Conservation (phyloP, 1,140 invertebrate species). For the Paraescarpia echinospica region DNA sequence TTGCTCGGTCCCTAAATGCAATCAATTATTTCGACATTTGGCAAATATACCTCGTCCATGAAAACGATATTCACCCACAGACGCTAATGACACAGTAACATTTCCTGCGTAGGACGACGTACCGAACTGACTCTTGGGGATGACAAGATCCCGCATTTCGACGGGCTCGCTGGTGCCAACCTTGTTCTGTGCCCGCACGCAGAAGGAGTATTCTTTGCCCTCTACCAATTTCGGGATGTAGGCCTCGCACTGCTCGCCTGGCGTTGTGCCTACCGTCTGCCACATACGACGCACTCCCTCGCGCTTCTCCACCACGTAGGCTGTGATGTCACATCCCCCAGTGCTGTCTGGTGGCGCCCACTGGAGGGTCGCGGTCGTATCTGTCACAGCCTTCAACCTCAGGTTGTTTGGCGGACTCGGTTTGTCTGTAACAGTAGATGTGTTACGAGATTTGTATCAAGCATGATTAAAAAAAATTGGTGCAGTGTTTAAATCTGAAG, state of each 20-base stretch:
- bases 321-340: conserved; percentile 89
- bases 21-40: too few species aligned
- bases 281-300: conserved; percentile 85
- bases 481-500: too few species aligned
- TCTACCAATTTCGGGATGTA: conserved; percentile 85
- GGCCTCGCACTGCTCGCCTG: conserved; percentile 72
- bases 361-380: conserved; percentile 68
- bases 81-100: not conserved
- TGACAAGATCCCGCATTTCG: conserved; percentile 57
- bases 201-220: conserved; percentile 85
- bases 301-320: conserved; percentile 87
- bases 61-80: not conserved
- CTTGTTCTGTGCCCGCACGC: conserved; percentile 91
- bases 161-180: conserved; percentile 92
- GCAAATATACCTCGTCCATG: not conserved
- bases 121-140: conserved; percentile 52
- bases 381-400: conserved; percentile 43
- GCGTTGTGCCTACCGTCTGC: conserved; percentile 87
- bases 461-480: not conserved
- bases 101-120: conserved; percentile 29
- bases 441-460: not conserved
- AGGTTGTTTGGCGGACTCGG: conserved; percentile 79
- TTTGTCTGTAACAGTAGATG: conserved; percentile 7
- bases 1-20: too few species aligned
- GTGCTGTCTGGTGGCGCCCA: conserved; percentile 80